A percentile compares a stretch with the other conserved stretches of the same genome.
phyloP scores from a whole-genome alignment of 2,797 vertebrate species.

The Galaxias olidus region DNA sequence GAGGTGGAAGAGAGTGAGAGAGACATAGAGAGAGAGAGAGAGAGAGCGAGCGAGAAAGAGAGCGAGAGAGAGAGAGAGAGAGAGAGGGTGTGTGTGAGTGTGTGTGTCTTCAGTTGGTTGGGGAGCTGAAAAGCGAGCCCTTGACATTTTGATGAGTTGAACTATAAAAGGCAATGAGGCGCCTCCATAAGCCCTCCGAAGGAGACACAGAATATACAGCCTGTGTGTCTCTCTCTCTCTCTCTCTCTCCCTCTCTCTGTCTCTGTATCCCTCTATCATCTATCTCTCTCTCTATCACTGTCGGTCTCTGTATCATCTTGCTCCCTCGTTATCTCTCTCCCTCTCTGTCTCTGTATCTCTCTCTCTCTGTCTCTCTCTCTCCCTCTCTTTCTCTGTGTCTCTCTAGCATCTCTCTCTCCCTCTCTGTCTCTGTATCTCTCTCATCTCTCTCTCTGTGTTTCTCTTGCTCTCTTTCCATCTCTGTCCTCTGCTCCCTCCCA shows the following conservation, averaged over 20 bases:
- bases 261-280: constrained; percentile 4
- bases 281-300: neutral
- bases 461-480: too few species aligned
- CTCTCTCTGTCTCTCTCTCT: neutral
- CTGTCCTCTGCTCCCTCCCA: neutral
- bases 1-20: constrained; percentile 14
- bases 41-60: constrained; percentile 14
- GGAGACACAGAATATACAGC: constrained; percentile 47
- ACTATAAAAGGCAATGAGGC: constrained; percentile 64
- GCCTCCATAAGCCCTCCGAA: constrained; percentile 20
- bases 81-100: constrained; percentile 60
- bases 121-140: constrained; percentile 49
- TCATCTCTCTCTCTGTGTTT: neutral
- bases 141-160: constrained; percentile 60
- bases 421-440: neutral
- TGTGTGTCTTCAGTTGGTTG: constrained; percentile 53
- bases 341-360: neutral
- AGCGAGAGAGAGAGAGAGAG: constrained; percentile 51
- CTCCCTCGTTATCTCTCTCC: constrained; percentile 2
- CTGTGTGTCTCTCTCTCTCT: constrained; percentile 21
- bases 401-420: neutral
- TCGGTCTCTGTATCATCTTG: neutral
- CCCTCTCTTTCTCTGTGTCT: neutral
- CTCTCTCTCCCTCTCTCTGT: constrained; percentile 32
- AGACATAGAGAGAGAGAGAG: constrained; percentile 32